phyloP scores from a whole-genome alignment of 2,113 vertebrate genomes.

The Cynoglossus semilaevis region DNA sequence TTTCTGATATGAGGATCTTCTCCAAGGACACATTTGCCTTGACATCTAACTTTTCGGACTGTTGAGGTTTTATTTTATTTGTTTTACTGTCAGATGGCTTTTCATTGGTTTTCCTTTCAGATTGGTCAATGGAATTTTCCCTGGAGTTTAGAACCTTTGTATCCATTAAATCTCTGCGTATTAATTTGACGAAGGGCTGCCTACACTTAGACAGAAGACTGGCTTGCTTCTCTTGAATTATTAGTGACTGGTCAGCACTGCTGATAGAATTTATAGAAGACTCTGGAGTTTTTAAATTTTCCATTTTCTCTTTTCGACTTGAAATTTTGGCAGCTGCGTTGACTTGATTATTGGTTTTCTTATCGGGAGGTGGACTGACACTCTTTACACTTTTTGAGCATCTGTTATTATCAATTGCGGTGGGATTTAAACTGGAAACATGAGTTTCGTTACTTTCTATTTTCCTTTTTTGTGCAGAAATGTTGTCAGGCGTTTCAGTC shows the following conservation, averaged over 20 bases:
- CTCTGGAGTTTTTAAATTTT: no score
- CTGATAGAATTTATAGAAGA: no score
- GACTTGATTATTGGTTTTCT: no score
- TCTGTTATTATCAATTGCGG: no score
- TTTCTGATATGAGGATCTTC: conserved; percentile 3
- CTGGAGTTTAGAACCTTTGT: conserved; percentile 27
- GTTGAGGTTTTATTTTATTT: background rate
- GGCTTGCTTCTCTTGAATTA: conserved; percentile 33
- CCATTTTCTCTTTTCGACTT: no score
- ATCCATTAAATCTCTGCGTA: conserved; percentile 50
- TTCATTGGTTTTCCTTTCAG: conserved; percentile 18
- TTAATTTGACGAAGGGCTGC: conserved; percentile 61
- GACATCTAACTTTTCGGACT: conserved; percentile 8
- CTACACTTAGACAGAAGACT: conserved; percentile 45
- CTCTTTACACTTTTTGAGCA: no score
- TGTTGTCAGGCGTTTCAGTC: no score
- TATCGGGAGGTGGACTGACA: no score
- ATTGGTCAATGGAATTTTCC: conserved; percentile 13
- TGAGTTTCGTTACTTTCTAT: no score
- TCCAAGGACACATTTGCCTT: conserved; percentile 6
- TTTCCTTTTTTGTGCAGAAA: no score
- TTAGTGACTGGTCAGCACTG: background rate
- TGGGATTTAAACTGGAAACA: no score
- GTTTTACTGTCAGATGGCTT: conserved; percentile 5
- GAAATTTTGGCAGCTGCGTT: no score